Conservation (phyloP, 2,797 vertebrate species). For the Meda fulgida region DNA sequence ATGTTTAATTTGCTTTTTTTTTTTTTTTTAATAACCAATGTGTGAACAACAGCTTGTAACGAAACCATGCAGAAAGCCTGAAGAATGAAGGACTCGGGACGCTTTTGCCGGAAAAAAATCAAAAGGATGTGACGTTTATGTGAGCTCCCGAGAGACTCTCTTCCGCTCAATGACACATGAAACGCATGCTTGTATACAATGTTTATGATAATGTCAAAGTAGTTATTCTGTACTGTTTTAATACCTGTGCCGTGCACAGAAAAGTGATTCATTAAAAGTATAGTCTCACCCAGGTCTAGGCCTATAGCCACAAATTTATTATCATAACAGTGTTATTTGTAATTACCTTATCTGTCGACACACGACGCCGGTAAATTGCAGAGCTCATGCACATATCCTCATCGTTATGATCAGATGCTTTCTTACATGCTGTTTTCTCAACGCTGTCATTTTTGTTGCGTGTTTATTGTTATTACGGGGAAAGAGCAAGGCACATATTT, state of each 20-base stretch:
- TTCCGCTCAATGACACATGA: not conserved
- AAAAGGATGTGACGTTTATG: not conserved
- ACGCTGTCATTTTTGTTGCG: not conserved
- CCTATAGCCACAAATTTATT: not conserved
- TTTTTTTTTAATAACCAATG: not conserved
- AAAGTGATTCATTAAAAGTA: not conserved
- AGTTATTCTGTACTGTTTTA: not conserved
- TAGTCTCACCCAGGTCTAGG: not conserved
- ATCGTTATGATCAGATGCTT: not conserved
- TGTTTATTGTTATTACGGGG: not conserved
- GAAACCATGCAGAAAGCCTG: not conserved
- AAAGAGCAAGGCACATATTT: not conserved
- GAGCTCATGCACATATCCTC: not conserved
- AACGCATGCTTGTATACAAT: not conserved
- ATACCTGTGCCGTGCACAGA: not conserved
- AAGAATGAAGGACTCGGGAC: not conserved
- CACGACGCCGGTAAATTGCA: not conserved
- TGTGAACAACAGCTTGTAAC: not conserved
- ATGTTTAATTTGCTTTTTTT: not conserved
- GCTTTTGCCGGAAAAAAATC: not conserved
- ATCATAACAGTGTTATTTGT: not conserved
- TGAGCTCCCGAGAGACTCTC: not conserved
- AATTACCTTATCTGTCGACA: not conserved
- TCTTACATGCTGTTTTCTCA: not conserved
- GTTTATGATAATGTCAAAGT: not conserved